Percentiles rank a stretch among this genome's conserved stretches.
phyloP scores from a whole-genome alignment of 2,113 vertebrate species.

The Phainopepla nitens region DNA sequence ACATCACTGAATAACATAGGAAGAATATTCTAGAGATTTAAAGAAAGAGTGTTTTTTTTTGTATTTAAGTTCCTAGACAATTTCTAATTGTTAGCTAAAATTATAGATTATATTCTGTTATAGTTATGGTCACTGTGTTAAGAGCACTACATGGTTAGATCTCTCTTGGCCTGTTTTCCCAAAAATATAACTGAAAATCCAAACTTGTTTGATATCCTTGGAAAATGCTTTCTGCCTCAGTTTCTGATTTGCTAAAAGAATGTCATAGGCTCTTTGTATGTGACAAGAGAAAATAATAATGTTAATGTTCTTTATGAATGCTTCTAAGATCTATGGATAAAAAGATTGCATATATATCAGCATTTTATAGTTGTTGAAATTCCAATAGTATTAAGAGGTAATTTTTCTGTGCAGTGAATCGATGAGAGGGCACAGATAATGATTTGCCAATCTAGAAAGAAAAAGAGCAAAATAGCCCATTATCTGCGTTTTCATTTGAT shows the following conservation, averaged over 20 bases:
- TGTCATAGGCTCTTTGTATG: not conserved
- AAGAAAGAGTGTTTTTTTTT: not conserved
- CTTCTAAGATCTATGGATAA: not conserved
- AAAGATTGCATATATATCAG: not conserved
- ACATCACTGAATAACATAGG: not conserved
- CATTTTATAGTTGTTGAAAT: not conserved
- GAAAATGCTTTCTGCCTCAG: not conserved
- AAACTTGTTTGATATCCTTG: not conserved
- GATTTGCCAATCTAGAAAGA: not conserved
- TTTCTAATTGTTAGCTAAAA: not conserved
- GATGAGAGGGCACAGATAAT: not conserved
- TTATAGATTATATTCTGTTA: not conserved
- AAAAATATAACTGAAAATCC: not conserved
- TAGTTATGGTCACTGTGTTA: not conserved
- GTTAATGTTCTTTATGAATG: not conserved
- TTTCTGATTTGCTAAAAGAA: not conserved
- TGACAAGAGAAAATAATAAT: not conserved
- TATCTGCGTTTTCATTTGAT: conserved; percentile 2
- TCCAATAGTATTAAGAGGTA: not conserved
- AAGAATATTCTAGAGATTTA: not conserved
- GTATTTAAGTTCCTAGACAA: not conserved
- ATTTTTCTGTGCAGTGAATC: not conserved
- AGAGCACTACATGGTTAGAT: rapidly evolving
- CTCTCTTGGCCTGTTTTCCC: not conserved
- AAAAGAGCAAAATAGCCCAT: not conserved